A percentile compares a stretch with the other conserved stretches of the same genome.
Conservation (phyloP, 2,113 vertebrate species). For the Benitochromis conjunctus region DNA sequence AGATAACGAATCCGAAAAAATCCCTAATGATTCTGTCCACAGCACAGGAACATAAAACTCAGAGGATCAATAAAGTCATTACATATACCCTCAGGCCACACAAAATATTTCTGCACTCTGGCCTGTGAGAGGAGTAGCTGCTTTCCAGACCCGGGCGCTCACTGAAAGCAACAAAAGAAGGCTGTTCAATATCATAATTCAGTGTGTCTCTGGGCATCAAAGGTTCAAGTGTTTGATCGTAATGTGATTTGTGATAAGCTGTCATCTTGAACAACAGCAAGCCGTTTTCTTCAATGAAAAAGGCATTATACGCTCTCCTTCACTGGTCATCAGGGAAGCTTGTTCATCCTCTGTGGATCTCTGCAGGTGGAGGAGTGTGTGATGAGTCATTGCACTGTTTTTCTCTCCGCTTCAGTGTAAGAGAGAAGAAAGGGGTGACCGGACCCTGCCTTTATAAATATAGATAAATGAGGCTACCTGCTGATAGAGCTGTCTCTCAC, state of each 20-base stretch:
- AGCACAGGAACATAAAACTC: background rate
- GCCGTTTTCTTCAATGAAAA: background rate
- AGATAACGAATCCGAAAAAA: background rate
- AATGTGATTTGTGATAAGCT: background rate
- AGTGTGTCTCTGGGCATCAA: background rate
- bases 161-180: background rate
- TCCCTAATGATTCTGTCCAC: background rate
- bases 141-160: background rate
- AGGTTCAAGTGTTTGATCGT: background rate
- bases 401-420: background rate
- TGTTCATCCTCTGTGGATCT: background rate
- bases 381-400: background rate
- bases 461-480: background rate
- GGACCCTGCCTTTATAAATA: background rate
- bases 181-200: background rate
- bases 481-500: background rate
- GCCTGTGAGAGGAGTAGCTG: background rate
- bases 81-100: background rate
- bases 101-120: background rate
- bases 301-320: background rate
- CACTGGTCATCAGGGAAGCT: background rate
- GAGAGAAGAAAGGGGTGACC: background rate
- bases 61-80: background rate
- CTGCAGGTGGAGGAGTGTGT: background rate
- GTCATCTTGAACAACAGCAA: background rate